These are phyloP conservation scores for Tetropium fuscum DNA, from an alignment of 2,888 invertebrate genomes.

Conservation along the genomic window DNA sequence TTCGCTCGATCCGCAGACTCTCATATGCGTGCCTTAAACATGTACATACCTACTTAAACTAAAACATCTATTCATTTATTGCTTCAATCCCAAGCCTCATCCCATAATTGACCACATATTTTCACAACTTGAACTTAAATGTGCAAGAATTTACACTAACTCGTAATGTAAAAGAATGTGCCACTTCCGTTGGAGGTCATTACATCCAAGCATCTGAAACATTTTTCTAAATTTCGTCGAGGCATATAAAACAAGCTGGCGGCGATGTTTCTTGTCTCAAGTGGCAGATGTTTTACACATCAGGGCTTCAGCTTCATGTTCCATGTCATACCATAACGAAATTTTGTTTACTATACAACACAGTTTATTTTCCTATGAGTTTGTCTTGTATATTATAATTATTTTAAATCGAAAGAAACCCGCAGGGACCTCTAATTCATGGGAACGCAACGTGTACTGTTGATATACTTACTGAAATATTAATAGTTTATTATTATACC, in stretches of 20 bases:
- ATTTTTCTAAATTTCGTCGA: conserved; percentile 31
- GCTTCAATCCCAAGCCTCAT: too few species aligned
- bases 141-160: conserved; percentile 16
- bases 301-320: conserved; percentile 16
- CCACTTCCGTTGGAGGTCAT: conserved; percentile 26
- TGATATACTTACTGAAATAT: too few species aligned
- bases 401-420: conserved; percentile 4
- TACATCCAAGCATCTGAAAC: conserved; percentile 32
- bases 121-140: not conserved
- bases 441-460: too few species aligned
- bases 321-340: conserved; percentile 7
- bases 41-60: too few species aligned
- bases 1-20: too few species aligned
- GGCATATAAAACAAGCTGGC: conserved; percentile 28
- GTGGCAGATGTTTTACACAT: conserved; percentile 34
- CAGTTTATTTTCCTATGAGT: conserved; percentile 8
- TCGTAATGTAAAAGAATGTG: conserved; percentile 10
- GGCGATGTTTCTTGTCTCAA: conserved; percentile 32
- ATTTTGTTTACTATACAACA: conserved; percentile 7
- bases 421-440: too few species aligned
- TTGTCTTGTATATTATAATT: too few species aligned
- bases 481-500: too few species aligned
- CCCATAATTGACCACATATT: too few species aligned
- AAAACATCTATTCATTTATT: too few species aligned
- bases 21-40: too few species aligned